Conservation (phyloP, 2,113 vertebrate species). For the Notarius quadriscutis region DNA sequence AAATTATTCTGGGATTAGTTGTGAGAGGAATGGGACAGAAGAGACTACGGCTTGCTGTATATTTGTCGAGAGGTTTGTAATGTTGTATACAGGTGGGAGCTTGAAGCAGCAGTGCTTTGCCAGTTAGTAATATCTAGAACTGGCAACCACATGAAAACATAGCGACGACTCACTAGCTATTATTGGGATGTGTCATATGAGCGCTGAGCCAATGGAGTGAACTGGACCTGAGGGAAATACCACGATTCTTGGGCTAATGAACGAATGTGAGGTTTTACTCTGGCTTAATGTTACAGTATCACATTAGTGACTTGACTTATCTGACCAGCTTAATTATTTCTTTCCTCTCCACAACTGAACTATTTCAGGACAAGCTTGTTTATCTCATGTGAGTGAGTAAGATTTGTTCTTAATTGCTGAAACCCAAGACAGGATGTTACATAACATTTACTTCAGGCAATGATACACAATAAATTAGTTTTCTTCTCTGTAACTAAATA, state of each 20-base stretch:
- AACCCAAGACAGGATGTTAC: background rate
- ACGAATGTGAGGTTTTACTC: background rate
- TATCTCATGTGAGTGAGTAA: background rate
- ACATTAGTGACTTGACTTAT: background rate
- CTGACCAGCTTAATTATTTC: background rate
- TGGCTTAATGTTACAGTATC: background rate
- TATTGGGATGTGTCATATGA: conserved; percentile 16
- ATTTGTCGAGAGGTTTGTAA: background rate
- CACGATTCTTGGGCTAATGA: background rate
- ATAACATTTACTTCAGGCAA: background rate
- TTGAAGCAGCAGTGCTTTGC: background rate
- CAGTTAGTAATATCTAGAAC: background rate
- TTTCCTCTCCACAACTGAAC: background rate
- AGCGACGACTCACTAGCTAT: background rate
- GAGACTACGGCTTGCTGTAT: background rate
- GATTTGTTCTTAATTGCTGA: background rate
- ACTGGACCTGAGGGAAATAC: background rate
- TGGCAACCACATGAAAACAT: background rate
- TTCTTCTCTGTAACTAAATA: background rate
- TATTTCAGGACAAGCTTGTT: background rate
- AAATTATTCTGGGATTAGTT: background rate
- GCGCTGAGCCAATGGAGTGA: background rate
- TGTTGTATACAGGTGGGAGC: background rate
- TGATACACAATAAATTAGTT: background rate
- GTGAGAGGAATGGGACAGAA: background rate